phyloP scores from a whole-genome alignment of 2,888 invertebrate species.

The Leptopterna dolabrata region DNA sequence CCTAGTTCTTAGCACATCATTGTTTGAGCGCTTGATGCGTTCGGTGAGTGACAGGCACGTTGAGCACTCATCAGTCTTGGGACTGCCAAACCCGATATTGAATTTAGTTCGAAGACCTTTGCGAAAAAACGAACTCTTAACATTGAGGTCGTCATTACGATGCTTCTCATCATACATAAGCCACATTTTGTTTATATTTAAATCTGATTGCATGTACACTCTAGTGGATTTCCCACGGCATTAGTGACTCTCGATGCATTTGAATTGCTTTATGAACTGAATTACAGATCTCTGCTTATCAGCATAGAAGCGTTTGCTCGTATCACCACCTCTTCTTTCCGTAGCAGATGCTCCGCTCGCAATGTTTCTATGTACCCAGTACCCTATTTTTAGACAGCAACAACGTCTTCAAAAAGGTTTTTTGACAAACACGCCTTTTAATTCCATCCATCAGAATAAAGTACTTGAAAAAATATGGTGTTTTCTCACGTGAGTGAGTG shows the following conservation, averaged over 20 bases:
- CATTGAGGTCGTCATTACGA: neutral
- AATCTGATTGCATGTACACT: neutral
- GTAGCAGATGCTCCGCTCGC: neutral
- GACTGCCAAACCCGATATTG: constrained; percentile 20
- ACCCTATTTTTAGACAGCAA: constrained; percentile 3
- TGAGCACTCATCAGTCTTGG: constrained; percentile 4
- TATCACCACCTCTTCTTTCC: neutral
- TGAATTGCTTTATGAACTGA: neutral
- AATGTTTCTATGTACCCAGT: neutral
- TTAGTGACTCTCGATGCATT: neutral
- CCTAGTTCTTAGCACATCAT: neutral
- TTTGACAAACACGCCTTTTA: neutral
- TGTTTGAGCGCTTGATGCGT: neutral
- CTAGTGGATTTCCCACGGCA: neutral
- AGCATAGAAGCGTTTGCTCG: neutral
- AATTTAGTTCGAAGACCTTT: neutral
- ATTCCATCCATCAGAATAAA: neutral
- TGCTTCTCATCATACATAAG: neutral
- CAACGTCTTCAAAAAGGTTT: neutral
- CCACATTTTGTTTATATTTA: neutral
- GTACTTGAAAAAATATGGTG: neutral
- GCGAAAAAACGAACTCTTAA: neutral
- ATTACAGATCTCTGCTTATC: neutral
- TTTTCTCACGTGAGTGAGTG: neutral
- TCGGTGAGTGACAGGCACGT: neutral